phyloP scores from a whole-genome alignment of 2,113 vertebrate genomes.

The Corvus hawaiiensis region DNA sequence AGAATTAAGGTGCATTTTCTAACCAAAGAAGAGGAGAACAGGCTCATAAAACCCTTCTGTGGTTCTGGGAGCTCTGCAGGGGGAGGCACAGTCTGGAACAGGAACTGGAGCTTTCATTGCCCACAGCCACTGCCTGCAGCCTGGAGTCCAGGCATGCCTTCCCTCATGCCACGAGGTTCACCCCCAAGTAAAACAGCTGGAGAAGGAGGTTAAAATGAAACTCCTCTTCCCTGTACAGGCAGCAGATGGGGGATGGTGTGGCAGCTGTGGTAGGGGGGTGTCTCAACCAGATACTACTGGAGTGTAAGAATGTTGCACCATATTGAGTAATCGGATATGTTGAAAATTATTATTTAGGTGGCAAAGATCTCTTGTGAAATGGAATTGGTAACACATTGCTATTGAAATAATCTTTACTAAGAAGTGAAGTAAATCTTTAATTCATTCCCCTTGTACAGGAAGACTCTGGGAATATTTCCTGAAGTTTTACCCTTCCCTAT shows the following conservation, averaged over 20 bases:
- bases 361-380: not conserved
- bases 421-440: not conserved
- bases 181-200: not conserved
- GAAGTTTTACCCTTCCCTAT: not conserved
- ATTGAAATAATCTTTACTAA: not conserved
- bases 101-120: not conserved
- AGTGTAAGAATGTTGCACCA: not conserved
- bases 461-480: not conserved
- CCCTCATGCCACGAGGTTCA: accelerated
- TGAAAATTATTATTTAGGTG: not conserved
- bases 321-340: conserved; percentile 26
- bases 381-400: not conserved
- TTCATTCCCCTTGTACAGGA: not conserved
- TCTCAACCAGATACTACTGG: not conserved
- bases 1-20: not conserved
- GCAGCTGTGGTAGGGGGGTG: not conserved
- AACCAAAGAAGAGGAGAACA: not conserved
- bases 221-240: not conserved
- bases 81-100: not conserved
- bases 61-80: not conserved
- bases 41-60: not conserved
- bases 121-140: not conserved
- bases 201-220: not conserved
- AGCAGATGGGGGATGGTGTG: not conserved
- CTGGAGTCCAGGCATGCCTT: not conserved